phyloP scores from a whole-genome alignment of 2,797 vertebrate genomes.

The Parotocinclus haroldoi region DNA sequence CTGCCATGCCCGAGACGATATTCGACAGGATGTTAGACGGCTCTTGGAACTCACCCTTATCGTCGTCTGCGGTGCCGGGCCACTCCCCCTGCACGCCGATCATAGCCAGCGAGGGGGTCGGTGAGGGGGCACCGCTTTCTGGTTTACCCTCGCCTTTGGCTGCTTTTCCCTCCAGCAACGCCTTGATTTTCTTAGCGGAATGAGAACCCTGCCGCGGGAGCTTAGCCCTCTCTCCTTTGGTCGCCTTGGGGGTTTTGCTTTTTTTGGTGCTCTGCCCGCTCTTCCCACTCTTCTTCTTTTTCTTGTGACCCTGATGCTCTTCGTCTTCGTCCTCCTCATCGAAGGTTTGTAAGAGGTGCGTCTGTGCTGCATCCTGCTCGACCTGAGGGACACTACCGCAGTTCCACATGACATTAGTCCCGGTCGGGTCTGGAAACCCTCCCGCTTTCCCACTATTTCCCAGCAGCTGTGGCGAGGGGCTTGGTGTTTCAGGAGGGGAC shows the following conservation, averaged over 20 bases:
- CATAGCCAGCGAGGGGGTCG: constrained; percentile 41
- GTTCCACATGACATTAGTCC: constrained; percentile 87
- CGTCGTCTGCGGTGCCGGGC: constrained; percentile 90
- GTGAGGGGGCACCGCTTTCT: constrained; percentile 67
- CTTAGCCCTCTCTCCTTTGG: constrained; percentile 89
- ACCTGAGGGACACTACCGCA: constrained; percentile 64
- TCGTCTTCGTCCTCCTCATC: constrained; percentile 88
- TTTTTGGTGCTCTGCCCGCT: constrained; percentile 84
- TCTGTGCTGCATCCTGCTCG: constrained; percentile 75
- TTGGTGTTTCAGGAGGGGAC: constrained; percentile 95
- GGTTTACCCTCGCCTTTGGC: constrained; percentile 78
- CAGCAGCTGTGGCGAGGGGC: constrained; percentile 91
- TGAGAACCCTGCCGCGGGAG: constrained; percentile 86
- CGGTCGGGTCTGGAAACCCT: constrained; percentile 82
- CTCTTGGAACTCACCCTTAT: constrained; percentile 97
- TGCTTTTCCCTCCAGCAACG: constrained; percentile 75
- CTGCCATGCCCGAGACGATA: constrained; percentile 98
- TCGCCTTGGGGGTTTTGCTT: constrained; percentile 81
- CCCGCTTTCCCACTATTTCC: constrained; percentile 78
- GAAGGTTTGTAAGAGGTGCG: constrained; percentile 91
- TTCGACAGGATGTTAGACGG: constrained; percentile 98
- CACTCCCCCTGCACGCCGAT: constrained; percentile 72
- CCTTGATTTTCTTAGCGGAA: constrained; percentile 90
- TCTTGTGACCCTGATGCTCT: constrained; percentile 27
- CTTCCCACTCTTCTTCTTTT: constrained; percentile 45